phyloP scores from a whole-genome alignment of 2,888 invertebrate genomes.

The Trissoscelio sp. region DNA sequence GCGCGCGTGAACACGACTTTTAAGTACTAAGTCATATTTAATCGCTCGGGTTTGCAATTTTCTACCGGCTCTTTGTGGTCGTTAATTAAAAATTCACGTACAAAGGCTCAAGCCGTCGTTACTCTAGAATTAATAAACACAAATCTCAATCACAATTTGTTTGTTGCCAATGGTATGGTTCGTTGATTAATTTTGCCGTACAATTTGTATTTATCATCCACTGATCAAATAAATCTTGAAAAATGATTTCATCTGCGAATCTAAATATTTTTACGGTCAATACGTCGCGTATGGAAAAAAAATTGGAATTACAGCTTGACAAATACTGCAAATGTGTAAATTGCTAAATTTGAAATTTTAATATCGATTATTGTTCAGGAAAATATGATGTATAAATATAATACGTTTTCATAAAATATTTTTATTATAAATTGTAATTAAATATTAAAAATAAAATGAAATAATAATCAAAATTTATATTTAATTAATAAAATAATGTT shows the following conservation, averaged over 20 bases:
- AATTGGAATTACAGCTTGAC: no score
- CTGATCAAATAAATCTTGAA: not conserved
- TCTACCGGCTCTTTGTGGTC: not conserved
- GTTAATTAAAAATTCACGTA: conserved; percentile 5
- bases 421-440: no score
- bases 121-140: conserved; percentile 3
- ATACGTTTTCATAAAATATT: no score
- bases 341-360: no score
- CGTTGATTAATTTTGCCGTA: conserved; percentile 6
- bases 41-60: conserved; percentile 1
- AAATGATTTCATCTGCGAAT: not conserved
- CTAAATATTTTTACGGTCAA: no score
- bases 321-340: no score
- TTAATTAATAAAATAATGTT: no score
- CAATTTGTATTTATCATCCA: not conserved
- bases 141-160: not conserved
- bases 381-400: no score
- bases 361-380: no score
- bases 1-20: conserved; percentile 1
- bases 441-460: no score
- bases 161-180: not conserved
- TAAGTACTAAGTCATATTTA: conserved; percentile 7
- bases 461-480: no score
- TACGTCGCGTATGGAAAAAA: no score
- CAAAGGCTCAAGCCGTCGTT: not conserved